Conservation (phyloP, 2,888 invertebrate species). For the Sepioteuthis lessoniana region DNA sequence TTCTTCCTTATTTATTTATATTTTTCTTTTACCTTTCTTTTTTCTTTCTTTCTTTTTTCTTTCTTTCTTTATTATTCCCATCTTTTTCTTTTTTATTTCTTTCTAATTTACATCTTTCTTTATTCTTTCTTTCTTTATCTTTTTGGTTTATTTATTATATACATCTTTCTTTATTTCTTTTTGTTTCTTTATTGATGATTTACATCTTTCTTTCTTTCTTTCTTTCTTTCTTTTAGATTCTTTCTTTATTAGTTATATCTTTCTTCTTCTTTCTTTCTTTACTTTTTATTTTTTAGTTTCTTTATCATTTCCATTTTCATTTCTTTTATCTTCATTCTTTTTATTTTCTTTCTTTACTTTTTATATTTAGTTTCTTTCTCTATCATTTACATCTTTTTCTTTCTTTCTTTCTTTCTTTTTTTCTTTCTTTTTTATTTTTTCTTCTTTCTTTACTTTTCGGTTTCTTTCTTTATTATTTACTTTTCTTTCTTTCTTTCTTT, state of each 20-base stretch:
- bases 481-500: no score
- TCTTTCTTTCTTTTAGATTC: not conserved
- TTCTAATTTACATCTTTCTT: not conserved
- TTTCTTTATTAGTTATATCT: no score
- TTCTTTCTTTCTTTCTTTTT: no score
- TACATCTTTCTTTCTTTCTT: not conserved
- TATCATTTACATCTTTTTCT: no score
- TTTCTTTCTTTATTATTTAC: not conserved
- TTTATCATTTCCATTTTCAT: no score
- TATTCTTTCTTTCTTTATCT: not conserved
- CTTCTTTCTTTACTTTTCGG: not conserved
- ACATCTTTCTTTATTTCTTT: no score
- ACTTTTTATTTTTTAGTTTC: no score
- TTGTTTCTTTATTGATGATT: not conserved
- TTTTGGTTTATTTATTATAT: not conserved
- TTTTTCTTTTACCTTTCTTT: not conserved
- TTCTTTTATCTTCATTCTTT: no score
- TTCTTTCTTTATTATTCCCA: not conserved
- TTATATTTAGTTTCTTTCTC: no score
- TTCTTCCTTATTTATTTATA: not conserved
- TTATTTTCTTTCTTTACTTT: no score
- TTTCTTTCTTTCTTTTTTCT: not conserved
- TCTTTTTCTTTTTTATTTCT: not conserved
- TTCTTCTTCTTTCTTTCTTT: no score
- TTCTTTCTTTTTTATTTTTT: no score